Percentiles rank a stretch among this genome's conserved stretches.
These are phyloP conservation scores for Venustaconcha ellipsiformis DNA, from an alignment of 1,140 invertebrate genomes.

Conservation along the genomic window DNA sequence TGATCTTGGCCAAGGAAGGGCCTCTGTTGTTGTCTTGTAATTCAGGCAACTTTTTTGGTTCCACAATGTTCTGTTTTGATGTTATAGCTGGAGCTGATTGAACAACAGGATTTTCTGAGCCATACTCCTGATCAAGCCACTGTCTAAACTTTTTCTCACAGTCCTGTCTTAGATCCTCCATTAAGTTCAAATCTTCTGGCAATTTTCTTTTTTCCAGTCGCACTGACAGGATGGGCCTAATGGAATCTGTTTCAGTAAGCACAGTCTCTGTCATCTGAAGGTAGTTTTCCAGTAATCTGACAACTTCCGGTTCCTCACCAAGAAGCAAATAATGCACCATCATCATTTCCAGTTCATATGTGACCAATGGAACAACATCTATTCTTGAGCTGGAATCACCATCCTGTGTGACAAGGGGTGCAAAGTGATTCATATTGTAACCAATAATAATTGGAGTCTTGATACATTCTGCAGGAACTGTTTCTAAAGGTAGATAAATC, in stretches of 20 bases:
- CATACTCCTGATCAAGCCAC: neutral
- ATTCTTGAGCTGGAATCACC: conserved; percentile 7
- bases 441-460: conserved; percentile 75
- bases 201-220: conserved; percentile 33
- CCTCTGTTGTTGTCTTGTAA: too few relatives aligned
- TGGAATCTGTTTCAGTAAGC: conserved; percentile 22
- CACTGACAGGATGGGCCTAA: conserved; percentile 39
- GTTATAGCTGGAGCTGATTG: neutral
- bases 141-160: conserved; percentile 28
- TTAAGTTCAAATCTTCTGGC: conserved; percentile 42
- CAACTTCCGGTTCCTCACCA: conserved; percentile 48
- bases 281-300: conserved; percentile 51
- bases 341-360: conserved; percentile 38
- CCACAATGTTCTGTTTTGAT: neutral
- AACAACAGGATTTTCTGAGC: neutral
- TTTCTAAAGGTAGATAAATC: conserved; percentile 87
- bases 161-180: conserved; percentile 35
- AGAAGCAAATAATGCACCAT: conserved; percentile 49
- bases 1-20: too few relatives aligned
- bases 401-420: conserved; percentile 74
- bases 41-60: neutral
- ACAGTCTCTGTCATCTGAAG: conserved; percentile 50
- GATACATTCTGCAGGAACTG: conserved; percentile 76
- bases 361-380: conserved; percentile 51
- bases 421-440: conserved; percentile 90